Conservation (phyloP, 2,797 vertebrate species). For the Pipistrellus kuhlii region DNA sequence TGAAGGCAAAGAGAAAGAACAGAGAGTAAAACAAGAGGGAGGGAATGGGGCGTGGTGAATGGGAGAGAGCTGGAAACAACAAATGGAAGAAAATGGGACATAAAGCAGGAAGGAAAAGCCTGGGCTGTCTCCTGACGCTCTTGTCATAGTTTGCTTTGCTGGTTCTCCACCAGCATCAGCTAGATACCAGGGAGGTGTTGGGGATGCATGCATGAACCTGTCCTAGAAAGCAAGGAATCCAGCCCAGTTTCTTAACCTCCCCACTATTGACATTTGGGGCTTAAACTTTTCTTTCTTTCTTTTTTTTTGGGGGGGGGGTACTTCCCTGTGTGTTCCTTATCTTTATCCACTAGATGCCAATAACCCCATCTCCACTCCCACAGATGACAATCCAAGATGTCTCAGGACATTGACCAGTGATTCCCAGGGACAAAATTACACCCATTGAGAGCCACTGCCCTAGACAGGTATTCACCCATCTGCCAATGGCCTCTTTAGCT, state of each 20-base stretch:
- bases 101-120: not conserved
- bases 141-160: not conserved
- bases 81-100: not conserved
- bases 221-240: not conserved
- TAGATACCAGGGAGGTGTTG: not conserved
- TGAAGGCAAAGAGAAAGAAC: constrained; percentile 24
- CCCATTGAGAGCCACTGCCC: not conserved
- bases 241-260: not conserved
- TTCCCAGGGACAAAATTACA: not conserved
- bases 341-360: not conserved
- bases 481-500: not conserved
- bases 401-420: not conserved
- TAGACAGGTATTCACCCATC: not conserved
- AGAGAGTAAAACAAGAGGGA: not conserved
- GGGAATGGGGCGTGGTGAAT: not conserved
- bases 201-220: rapidly evolving
- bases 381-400: not conserved
- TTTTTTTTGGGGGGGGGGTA: too few relatives aligned
- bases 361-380: not conserved
- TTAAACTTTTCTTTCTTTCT: not conserved
- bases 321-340: not conserved
- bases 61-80: not conserved
- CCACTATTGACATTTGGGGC: not conserved
- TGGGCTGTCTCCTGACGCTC: too few relatives aligned
- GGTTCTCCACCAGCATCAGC: not conserved